Evolutionary conservation across 1,140 invertebrate genomes (phyloP), one percentile per base, ranked within the genome.

Genomic region (Lasaia peninsularis): DNA sequence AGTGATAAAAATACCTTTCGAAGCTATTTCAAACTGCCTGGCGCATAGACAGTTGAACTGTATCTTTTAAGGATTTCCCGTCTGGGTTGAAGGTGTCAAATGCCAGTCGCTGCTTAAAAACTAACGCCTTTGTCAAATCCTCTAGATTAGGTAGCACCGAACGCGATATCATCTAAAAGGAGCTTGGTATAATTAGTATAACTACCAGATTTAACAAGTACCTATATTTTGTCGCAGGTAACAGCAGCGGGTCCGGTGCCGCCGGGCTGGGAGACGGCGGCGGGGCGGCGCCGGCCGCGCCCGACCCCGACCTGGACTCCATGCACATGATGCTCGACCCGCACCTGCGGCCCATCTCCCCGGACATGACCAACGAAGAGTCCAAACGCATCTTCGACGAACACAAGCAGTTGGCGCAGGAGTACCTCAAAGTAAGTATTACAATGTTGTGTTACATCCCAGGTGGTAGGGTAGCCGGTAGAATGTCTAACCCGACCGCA

Each of bases 311-410:
- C 64, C 83, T 95, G 53, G 94, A 95, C 68, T 93, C 93, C 12
- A 91, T 94, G 72, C 92, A 94, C 75, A 91, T 94, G 71, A 91
- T 95, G 65, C 82, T 97, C 59, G 95, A 97, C 78, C 92, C 93
- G 0, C 92, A 96, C 59, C 88, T 96, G 44, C 90, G 95, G 70
- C 96, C 97, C 0, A 91, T 95, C 51, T 93, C 94, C 16, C 96
- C 96, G 6, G 94, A 96, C 84, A 91, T 93, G 52, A 92, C 91
- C 55, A 94, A 94, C 80, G 91, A 93, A 20, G 92, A 95, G 78
- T 97, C 96, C 32, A 91, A 94, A 70, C 85, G 93, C 56, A 95
- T 98, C 58, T 98, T 95, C 85, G 92, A 97, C 56, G 94, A 96
- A 66, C 96, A 98, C 78, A 95, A 95, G 69, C 91, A 93, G 75